phyloP scores from a whole-genome alignment of 2,113 vertebrate species.

The Pomatostomus ruficeps region DNA sequence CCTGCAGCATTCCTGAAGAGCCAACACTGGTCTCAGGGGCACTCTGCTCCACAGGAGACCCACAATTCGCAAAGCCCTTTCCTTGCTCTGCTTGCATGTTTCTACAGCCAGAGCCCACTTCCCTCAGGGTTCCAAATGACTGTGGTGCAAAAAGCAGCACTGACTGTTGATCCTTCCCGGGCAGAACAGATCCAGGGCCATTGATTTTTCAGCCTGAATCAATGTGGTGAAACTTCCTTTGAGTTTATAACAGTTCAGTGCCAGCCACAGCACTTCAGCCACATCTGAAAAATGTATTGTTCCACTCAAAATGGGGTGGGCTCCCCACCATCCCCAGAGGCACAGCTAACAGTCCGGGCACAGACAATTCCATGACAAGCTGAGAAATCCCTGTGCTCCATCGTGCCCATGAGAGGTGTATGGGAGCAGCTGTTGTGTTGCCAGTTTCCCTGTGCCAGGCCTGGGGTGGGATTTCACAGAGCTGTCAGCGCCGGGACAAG shows the following conservation, averaged over 20 bases:
- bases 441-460: rapidly evolving
- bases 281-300: neutral
- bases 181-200: neutral
- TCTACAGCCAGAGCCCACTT: neutral
- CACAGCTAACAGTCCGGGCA: neutral
- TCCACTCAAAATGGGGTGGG: neutral
- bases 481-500: neutral
- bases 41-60: neutral
- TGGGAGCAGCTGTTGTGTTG: neutral
- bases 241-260: neutral
- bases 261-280: neutral
- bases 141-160: neutral
- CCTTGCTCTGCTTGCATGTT: neutral
- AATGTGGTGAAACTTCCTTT: neutral
- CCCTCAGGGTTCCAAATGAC: neutral
- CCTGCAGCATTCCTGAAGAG: rapidly evolving
- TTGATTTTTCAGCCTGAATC: neutral
- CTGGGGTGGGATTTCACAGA: neutral
- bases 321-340: neutral
- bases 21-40: neutral
- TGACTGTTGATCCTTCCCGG: neutral
- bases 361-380: neutral
- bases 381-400: neutral
- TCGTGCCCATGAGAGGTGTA: rapidly evolving
- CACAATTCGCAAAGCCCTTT: neutral